Conservation (phyloP, 2,888 invertebrate species). For the Lasioglossum marginatum region DNA sequence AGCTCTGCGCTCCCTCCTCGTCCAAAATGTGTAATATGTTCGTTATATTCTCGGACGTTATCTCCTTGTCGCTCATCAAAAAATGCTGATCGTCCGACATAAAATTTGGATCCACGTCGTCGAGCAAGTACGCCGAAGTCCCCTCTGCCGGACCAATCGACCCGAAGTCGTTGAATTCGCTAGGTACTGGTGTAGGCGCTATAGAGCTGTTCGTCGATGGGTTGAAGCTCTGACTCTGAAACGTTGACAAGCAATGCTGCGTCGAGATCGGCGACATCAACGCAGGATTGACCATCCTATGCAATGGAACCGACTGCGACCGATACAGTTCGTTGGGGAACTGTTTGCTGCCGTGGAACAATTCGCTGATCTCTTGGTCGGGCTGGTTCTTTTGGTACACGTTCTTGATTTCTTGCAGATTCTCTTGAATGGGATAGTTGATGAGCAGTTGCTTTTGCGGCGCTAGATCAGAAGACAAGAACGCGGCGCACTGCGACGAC, state of each 20-base stretch:
- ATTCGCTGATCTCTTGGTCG: slow-evolving; percentile 87
- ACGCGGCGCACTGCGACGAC: slow-evolving; percentile 62
- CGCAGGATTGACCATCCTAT: slow-evolving; percentile 85
- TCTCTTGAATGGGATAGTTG: slow-evolving; percentile 83
- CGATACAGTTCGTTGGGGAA: slow-evolving; percentile 85
- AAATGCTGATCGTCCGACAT: slow-evolving; percentile 79
- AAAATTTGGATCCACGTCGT: slow-evolving; percentile 80
- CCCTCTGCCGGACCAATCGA: slow-evolving; percentile 87
- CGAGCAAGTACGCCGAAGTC: slow-evolving; percentile 83
- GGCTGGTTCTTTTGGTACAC: slow-evolving; percentile 76
- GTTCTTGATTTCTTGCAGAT: slow-evolving; percentile 80
- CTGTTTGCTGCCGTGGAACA: slow-evolving; percentile 87
- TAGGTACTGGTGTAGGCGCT: slow-evolving; percentile 89
- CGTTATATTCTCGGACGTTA: slow-evolving; percentile 87
- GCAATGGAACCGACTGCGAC: slow-evolving; percentile 93
- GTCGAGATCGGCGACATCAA: slow-evolving; percentile 83
- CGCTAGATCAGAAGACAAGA: slow-evolving; percentile 74
- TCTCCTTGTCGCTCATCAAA: slow-evolving; percentile 81
- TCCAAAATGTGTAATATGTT: slow-evolving; percentile 89
- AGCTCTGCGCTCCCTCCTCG: slow-evolving; percentile 75
- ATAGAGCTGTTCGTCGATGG: slow-evolving; percentile 88
- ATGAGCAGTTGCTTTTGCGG: slow-evolving; percentile 81
- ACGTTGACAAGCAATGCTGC: slow-evolving; percentile 75
- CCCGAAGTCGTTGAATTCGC: slow-evolving; percentile 90
- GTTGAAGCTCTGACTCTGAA: slow-evolving; percentile 78